Base-by-base conservation (phyloP, 2,113 vertebrate species). In the Phyllopteryx taeniolatus region DNA sequence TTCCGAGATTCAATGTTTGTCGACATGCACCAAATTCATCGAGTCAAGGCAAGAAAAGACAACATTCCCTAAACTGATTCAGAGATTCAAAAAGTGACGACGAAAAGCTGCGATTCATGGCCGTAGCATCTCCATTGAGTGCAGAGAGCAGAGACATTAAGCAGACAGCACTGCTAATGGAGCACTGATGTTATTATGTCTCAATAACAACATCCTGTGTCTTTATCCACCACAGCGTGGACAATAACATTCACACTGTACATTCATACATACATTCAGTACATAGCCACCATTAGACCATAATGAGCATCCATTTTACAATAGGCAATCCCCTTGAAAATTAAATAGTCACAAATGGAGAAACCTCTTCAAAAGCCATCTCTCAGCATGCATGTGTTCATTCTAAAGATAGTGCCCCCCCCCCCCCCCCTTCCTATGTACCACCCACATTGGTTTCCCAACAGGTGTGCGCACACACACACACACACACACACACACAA, bases 131-230 rank as follows among this genome's bases (percentile, higher is more conserved):
- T 75, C 74, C 70, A 85, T 84, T 85, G 67, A 81, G 51, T 80
- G 11, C 57, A 60, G 63, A 56, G 35, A 22, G 27, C 11, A 13
- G 10, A 70, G 65, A 69, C 79, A 87, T 87, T 81, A 78, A 68
- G 15, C 46, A 64, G 70, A 79, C 63, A 78, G 67, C 63, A 64
- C 76, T 22, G 79, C 81, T 87, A 88, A 89, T 91, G 84, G 79
- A 84, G 81, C 73, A 79, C 84, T 89, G 83, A 89, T 84, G 81
- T 76, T 77, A 80, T 87, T 85, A 87, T 64, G 81, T 70, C 73
- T 81, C 78, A 78, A 84, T 82, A 84, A 87, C 74, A 81, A 76
- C 84, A 87, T 80, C 79, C 67, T 75, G 76, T 79, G 79, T 44
- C 20, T 51, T 68, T 49, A 9, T 53, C 9, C 20, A 20, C 62